Percentiles rank a stretch among this genome's conserved stretches.
These are phyloP conservation scores for Rhorus exstirpatorius DNA, from an alignment of 2,888 invertebrate genomes.

Conservation along the genomic window DNA sequence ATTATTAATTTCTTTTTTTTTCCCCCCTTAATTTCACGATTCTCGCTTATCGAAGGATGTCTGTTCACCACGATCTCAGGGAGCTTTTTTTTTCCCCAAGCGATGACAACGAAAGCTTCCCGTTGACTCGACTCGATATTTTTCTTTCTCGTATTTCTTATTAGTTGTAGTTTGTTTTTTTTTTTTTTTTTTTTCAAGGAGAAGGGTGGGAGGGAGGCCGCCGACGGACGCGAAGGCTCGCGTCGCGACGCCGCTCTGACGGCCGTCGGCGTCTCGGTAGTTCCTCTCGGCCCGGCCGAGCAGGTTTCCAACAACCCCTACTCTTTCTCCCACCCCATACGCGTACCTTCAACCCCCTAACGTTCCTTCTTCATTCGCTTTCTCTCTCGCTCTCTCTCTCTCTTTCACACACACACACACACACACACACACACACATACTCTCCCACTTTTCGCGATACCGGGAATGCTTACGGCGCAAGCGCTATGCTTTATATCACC, in stretches of 20 bases:
- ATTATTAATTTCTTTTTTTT: not conserved
- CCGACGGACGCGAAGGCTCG: slow-evolving; percentile 76
- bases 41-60: not conserved
- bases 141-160: not conserved
- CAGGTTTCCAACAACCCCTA: slow-evolving; percentile 76
- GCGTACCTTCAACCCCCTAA: slow-evolving; percentile 46
- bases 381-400: slow-evolving; percentile 12
- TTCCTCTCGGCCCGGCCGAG: slow-evolving; percentile 82
- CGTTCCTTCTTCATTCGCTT: slow-evolving; percentile 1
- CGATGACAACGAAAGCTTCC: not conserved
- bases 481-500: slow-evolving; percentile 67
- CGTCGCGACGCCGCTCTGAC: slow-evolving; percentile 82
- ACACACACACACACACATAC: no score
- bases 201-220: slow-evolving; percentile 45
- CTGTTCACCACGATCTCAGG: not conserved
- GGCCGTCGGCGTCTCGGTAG: slow-evolving; percentile 77
- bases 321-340: slow-evolving; percentile 35
- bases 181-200: slow-evolving; percentile 22
- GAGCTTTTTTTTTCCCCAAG: not conserved
- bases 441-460: slow-evolving; percentile 45
- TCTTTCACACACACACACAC: no score
- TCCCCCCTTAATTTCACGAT: no score
- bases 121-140: slow-evolving; percentile 16
- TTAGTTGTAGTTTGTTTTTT: not conserved
- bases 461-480: slow-evolving; percentile 62